Conservation (phyloP, 2,888 invertebrate species). For the Agriopis aurantiaria region DNA sequence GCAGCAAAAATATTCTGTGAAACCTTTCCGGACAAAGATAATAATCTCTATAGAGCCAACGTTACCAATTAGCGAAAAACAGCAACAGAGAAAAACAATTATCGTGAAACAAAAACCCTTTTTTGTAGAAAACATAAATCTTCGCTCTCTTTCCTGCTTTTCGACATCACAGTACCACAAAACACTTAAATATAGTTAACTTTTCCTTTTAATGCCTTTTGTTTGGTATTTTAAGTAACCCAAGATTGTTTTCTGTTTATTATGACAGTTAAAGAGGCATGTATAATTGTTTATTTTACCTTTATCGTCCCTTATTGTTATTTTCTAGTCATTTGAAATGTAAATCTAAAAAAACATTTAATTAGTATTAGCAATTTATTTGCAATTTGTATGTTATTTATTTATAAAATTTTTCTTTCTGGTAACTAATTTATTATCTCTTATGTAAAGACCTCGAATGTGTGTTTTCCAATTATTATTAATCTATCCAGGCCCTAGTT, state of each 20-base stretch:
- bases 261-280: conserved; percentile 26
- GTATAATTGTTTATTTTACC: not conserved
- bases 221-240: conserved; percentile 22
- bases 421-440: too few relatives aligned
- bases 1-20: not conserved
- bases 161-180: conserved; percentile 63
- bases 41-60: conserved; percentile 29
- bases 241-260: conserved; percentile 26
- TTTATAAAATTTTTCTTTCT: too few relatives aligned
- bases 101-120: conserved; percentile 63
- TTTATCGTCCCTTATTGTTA: not conserved
- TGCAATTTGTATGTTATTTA: too few relatives aligned
- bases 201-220: conserved; percentile 50
- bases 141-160: conserved; percentile 62
- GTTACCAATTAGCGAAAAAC: conserved; percentile 60
- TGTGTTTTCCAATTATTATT: too few relatives aligned
- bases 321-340: too few relatives aligned
- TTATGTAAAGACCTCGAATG: too few relatives aligned
- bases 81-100: conserved; percentile 60
- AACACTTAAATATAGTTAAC: conserved; percentile 60
- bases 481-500: too few relatives aligned
- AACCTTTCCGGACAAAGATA: conserved; percentile 13
- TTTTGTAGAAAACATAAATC: conserved; percentile 69
- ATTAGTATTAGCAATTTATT: too few relatives aligned
- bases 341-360: too few relatives aligned